phyloP scores from a whole-genome alignment of 2,888 invertebrate genomes.

The Torymus texanus region DNA sequence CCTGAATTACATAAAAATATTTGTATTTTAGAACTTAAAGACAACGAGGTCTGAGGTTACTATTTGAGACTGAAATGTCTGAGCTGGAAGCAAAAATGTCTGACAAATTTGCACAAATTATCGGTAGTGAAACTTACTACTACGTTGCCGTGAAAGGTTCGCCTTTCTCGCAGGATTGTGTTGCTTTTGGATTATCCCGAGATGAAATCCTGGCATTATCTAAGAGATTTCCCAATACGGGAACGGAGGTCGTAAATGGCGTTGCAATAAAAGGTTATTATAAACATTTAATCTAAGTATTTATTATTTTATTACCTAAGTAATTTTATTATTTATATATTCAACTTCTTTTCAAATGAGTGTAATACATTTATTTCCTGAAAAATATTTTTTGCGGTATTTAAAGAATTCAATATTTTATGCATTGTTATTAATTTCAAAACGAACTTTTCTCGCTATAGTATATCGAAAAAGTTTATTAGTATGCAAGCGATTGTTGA shows the following conservation, averaged over 20 bases:
- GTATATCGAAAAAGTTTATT: no score
- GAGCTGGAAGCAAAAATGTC: constrained; percentile 57
- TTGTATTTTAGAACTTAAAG: constrained; percentile 69
- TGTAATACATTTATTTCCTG: no score
- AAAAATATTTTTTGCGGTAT: no score
- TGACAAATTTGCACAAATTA: constrained; percentile 70
- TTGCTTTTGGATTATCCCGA: constrained; percentile 85
- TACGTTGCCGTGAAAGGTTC: constrained; percentile 89
- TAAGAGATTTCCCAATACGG: constrained; percentile 82
- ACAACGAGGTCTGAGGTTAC: constrained; percentile 66
- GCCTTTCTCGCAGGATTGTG: constrained; percentile 83
- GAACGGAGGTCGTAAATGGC: constrained; percentile 83
- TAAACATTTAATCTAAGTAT: constrained; percentile 23
- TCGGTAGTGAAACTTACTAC: constrained; percentile 78
- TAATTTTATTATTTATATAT: no score
- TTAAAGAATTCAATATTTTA: no score
- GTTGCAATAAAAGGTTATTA: constrained; percentile 79
- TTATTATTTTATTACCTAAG: neutral
- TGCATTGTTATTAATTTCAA: no score
- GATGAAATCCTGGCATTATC: constrained; percentile 83
- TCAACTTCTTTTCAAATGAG: no score
- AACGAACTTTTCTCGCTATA: no score
- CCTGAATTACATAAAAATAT: constrained; percentile 44
- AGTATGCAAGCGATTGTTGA: no score
- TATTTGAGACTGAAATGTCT: constrained; percentile 52